These are phyloP conservation scores for Tiphia femorata DNA, from an alignment of 2,888 invertebrate species.

Conservation along the genomic window DNA sequence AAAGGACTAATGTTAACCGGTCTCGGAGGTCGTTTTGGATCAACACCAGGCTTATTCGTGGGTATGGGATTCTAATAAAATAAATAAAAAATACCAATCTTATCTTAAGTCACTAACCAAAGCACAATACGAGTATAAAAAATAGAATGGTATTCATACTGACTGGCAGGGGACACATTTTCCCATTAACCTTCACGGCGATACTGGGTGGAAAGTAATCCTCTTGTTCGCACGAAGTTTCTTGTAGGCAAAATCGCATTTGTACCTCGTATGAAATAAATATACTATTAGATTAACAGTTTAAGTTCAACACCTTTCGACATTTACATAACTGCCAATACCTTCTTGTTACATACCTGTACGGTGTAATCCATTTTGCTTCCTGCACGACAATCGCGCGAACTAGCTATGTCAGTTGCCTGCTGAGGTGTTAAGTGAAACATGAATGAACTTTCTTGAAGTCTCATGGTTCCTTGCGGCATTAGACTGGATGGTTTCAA, in stretches of 20 bases:
- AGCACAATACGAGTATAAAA: no score
- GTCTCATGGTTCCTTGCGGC: slow-evolving; percentile 75
- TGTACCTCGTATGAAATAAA: no score
- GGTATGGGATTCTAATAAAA: slow-evolving; percentile 90
- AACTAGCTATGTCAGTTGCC: slow-evolving; percentile 89
- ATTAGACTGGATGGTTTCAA: slow-evolving; percentile 91
- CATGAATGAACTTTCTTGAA: slow-evolving; percentile 88
- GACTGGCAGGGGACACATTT: slow-evolving; percentile 90
- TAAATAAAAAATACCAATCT: slow-evolving; percentile 10
- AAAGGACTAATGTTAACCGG: slow-evolving; percentile 95
- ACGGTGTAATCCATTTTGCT: slow-evolving; percentile 80
- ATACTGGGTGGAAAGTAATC: slow-evolving; percentile 95
- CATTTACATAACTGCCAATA: no score
- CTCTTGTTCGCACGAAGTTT: slow-evolving; percentile 93
- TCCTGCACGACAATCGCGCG: slow-evolving; percentile 78
- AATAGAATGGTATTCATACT: slow-evolving; percentile 64
- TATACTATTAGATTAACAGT: slow-evolving; percentile 1
- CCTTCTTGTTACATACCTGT: no score
- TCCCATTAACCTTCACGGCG: slow-evolving; percentile 92
- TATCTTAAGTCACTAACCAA: no score
- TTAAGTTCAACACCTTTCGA: not conserved
- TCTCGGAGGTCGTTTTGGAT: slow-evolving; percentile 94
- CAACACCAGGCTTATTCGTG: slow-evolving; percentile 96
- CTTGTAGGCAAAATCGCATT: slow-evolving; percentile 91
- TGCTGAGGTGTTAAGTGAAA: slow-evolving; percentile 95